Base-by-base conservation (phyloP, 2,797 vertebrate genomes). In the Propithecus perrieri region DNA sequence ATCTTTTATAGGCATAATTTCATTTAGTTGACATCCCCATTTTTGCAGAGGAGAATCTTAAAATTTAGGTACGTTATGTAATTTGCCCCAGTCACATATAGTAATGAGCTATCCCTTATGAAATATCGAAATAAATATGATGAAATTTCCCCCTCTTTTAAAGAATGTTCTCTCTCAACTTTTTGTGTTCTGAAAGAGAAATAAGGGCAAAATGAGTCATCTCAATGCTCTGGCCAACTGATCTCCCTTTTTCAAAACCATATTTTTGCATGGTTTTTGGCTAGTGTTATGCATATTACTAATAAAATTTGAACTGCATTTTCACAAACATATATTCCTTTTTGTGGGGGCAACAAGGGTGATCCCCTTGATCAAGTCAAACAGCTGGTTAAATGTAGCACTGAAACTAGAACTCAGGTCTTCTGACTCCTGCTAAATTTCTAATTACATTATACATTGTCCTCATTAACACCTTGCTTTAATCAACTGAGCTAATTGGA, bases 381-480 rank as follows among this genome's bases (percentile, higher is more conserved):
- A 65, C 46, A 69, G 5, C 12, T 65, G 88, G 28, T 63, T 95
- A 93, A 89, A 30, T 59, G 7, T 20, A 83, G 10, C 38, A 59
- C 11, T 93, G 38, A 96, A 94, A 85, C 22, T 28, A 50, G 57
- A 89, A 79, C 55, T 78, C 41, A 50, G 30, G 8, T 67, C 50
- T 91, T 72, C 43, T 75, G 20, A 87, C 24, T 61, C 4, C 12
- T 53, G 43, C 33, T 76, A 75, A 86, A 75, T 74, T 94, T 85
- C 22, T 53, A 76, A 35, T 22, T 63, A 18, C 33, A 30, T 88
- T 76, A 26, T 43, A 88, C n/a, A 72, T 97, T 79, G 50, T 89
- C 55, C 14, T 95, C 48, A 89, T 53, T 59, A 89, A 85, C 41
- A 80, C 2, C 59, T 92, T 85, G 24, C n/a, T 94, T 96, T 89